Percentiles rank a stretch among this genome's conserved stretches.
These are phyloP conservation scores for Momotus momota DNA, from an alignment of 2,797 vertebrate genomes.

Conservation along the genomic window DNA sequence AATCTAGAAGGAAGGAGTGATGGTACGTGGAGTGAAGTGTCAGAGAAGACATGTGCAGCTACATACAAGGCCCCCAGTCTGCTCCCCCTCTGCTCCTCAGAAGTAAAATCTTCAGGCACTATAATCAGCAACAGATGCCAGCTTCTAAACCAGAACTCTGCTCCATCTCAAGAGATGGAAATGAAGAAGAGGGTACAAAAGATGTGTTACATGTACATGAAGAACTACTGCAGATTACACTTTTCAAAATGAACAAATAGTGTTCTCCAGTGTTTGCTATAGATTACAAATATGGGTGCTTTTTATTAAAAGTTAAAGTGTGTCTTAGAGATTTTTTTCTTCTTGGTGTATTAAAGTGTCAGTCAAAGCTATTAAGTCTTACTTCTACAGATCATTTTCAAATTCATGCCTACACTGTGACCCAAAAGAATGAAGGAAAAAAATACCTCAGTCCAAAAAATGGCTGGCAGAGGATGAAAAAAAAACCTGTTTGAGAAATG, in stretches of 20 bases:
- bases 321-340: not conserved
- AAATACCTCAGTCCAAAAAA: conserved; percentile 27
- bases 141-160: conserved; percentile 25
- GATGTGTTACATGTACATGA: not conserved
- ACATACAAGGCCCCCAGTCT: not conserved
- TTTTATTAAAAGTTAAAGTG: too few relatives aligned
- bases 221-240: not conserved
- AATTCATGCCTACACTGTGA: conserved; percentile 62
- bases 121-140: not conserved
- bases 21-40: not conserved
- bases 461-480: conserved; percentile 65
- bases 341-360: conserved; percentile 27
- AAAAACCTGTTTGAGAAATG: conserved; percentile 58
- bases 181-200: not conserved
- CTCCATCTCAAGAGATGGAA: not conserved
- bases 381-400: conserved; percentile 73
- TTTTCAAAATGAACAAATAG: conserved; percentile 36
- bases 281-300: not conserved
- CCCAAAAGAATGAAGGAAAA: conserved; percentile 38
- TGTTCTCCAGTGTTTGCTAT: conserved; percentile 16
- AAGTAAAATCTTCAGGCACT: not conserved
- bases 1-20: not conserved
- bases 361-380: conserved; percentile 67
- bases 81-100: not conserved
- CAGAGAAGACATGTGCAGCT: not conserved